These are phyloP conservation scores for Numenius phaeopus DNA, from an alignment of 2,797 vertebrate genomes.

Conservation along the genomic window DNA sequence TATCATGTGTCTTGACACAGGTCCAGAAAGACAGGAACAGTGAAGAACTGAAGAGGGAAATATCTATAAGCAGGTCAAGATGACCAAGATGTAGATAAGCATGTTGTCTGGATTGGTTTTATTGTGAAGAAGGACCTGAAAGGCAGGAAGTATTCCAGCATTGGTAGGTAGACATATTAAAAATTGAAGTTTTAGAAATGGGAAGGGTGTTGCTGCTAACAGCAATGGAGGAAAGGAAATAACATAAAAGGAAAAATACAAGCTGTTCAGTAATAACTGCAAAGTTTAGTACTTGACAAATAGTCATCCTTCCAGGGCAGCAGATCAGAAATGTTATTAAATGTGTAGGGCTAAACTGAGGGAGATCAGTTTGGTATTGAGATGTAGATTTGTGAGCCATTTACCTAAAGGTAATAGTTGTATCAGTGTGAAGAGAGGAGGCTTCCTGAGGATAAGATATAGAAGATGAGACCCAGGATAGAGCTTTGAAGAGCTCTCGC, in stretches of 20 bases:
- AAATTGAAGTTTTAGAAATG: background rate
- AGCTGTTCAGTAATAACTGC: background rate
- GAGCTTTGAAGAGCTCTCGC: slow-evolving; percentile 46
- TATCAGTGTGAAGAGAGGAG: slow-evolving; percentile 39
- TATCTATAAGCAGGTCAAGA: background rate
- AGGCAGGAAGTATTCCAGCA: background rate
- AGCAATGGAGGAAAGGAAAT: background rate
- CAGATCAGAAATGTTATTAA: slow-evolving; percentile 16
- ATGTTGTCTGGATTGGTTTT: background rate
- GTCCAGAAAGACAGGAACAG: background rate
- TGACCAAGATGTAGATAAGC: background rate
- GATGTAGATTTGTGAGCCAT: slow-evolving; percentile 49
- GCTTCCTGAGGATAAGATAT: slow-evolving; percentile 43
- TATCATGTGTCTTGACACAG: background rate
- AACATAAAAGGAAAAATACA: slow-evolving; percentile 1
- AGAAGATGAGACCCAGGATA: slow-evolving; percentile 18
- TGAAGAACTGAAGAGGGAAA: background rate
- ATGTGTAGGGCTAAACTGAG: slow-evolving; percentile 16
- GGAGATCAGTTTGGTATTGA: slow-evolving; percentile 46
- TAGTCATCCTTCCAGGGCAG: background rate
- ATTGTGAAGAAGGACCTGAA: background rate
- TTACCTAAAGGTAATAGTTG: slow-evolving; percentile 42
- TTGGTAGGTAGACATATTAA: background rate
- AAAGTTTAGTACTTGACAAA: slow-evolving; percentile 8
- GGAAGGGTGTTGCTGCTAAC: background rate